Evolutionary conservation across 2,888 invertebrate species (phyloP), one percentile per base, ranked within the genome.

Genomic region (Thymelicus lineola): DNA sequence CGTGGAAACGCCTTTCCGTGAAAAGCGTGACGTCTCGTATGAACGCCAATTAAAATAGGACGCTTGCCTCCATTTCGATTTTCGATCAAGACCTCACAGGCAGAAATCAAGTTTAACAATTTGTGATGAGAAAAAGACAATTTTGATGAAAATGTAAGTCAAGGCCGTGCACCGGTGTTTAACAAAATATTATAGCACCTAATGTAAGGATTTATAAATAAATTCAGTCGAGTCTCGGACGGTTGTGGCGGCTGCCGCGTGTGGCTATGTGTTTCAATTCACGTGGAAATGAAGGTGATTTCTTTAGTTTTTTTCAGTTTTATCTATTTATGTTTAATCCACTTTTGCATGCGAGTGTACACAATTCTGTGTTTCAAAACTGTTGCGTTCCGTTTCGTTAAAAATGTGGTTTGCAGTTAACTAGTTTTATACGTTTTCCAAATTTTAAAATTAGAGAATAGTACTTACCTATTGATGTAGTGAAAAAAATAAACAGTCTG

Each of bases 161-260:
- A 93, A 92, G 93, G 92, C 77, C 90, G 88, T 83, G 75, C 86
- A 84, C 78, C 82, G 66, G 74, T 28, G 48, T 70, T 70, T 70
- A 38, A 64, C 70, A 70, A 70, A 70, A 70, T 64, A 69, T 58
- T 69, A 75, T 76, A 81, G 85, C 87, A 90, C 87, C 85, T 87
- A 87, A 88, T 88, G 86, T 84, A 77, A 77, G 77, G 72, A 75
- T 84, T 88, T 91, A 93, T 89, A 91, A 91, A 90, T 93, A 93
- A 88, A 89, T 86, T 81, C 90, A 89, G 91, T 92, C 76, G 80
- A 77, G 84, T 81, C 80, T 74, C 80, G 80, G 78, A 72, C 82
- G 79, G 76, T 78, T 78, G 80, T 69, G 77, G 79, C 78, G 79
- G 67, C 71, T 64, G 68, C 64, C 74, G 71, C 63, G 60, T 72